Evolutionary conservation across 2,797 vertebrate species (phyloP).

Genomic region (Sorex maritimensis): DNA sequence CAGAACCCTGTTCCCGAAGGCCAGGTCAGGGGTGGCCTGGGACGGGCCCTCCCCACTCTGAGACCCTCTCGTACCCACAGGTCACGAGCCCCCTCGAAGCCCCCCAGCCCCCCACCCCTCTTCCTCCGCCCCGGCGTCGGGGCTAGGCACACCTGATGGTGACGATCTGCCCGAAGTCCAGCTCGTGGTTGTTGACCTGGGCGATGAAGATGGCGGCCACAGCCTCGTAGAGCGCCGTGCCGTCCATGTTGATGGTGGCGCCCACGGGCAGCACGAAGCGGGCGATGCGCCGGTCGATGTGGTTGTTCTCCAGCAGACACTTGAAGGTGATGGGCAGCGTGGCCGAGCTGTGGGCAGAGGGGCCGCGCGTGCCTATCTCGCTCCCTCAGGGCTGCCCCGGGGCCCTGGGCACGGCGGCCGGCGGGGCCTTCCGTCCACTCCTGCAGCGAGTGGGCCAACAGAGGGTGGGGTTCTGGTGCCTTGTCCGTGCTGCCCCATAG

Average conservation of each 20-base stretch:
- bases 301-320: constrained; percentile 99
- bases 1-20: neutral
- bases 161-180: constrained; percentile 99
- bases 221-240: constrained; percentile 97
- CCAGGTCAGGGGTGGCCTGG: neutral
- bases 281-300: constrained; percentile 97
- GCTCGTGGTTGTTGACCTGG: constrained; percentile 99
- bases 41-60: neutral
- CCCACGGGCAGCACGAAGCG: constrained; percentile 98
- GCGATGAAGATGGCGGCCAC: constrained; percentile 99
- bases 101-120: neutral
- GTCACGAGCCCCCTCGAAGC: neutral
- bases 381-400: neutral
- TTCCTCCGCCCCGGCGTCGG: neutral
- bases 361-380: constrained; percentile 55
- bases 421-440: neutral
- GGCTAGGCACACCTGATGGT: constrained; percentile 93
- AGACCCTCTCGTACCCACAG: neutral
- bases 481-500: no score
- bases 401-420: neutral
- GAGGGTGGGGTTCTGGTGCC: no score
- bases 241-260: constrained; percentile 99
- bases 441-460: neutral
- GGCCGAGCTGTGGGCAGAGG: constrained; percentile 93
- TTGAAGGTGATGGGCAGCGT: constrained; percentile 99